Conservation (phyloP, 2,888 invertebrate genomes). For the Phengaris alcon region DNA sequence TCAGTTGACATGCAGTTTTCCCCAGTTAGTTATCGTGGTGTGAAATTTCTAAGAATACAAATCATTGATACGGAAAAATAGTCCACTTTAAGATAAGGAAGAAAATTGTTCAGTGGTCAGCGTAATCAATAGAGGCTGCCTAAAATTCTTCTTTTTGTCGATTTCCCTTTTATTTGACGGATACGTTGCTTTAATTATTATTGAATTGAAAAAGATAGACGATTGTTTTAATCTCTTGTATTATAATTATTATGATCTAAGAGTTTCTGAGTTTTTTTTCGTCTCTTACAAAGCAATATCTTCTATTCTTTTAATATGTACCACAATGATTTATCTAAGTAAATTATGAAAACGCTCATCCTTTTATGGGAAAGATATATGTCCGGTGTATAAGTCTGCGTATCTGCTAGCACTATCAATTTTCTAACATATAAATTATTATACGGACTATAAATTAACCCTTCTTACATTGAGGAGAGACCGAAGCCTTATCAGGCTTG, state of each 20-base stretch:
- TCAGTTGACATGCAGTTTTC: constrained; percentile 18
- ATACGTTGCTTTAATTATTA: constrained; percentile 6
- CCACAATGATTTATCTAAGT: no score
- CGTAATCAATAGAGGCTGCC: constrained; percentile 22
- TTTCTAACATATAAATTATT: no score
- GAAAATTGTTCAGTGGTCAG: constrained; percentile 28
- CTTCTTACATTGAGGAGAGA: no score
- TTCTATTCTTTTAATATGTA: no score
- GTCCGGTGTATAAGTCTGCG: no score
- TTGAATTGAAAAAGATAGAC: not conserved
- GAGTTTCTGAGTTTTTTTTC: no score
- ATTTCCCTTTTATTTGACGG: constrained; percentile 3
- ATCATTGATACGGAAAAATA: constrained; percentile 27
- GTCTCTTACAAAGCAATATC: no score
- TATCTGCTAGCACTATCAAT: no score
- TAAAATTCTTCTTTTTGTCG: not conserved
- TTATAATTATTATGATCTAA: not conserved
- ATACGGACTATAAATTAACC: no score
- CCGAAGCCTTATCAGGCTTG: no score
- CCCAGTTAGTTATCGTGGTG: constrained; percentile 14
- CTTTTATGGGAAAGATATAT: no score
- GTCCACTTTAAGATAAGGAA: constrained; percentile 28
- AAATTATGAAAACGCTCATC: no score
- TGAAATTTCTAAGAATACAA: constrained; percentile 27
- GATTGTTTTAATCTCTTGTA: not conserved